A percentile compares a stretch with the other conserved stretches of the same genome.
Evolutionary conservation across 2,113 vertebrate genomes (phyloP).

Genomic region (Sinocyclocheilus maitianheensis): DNA sequence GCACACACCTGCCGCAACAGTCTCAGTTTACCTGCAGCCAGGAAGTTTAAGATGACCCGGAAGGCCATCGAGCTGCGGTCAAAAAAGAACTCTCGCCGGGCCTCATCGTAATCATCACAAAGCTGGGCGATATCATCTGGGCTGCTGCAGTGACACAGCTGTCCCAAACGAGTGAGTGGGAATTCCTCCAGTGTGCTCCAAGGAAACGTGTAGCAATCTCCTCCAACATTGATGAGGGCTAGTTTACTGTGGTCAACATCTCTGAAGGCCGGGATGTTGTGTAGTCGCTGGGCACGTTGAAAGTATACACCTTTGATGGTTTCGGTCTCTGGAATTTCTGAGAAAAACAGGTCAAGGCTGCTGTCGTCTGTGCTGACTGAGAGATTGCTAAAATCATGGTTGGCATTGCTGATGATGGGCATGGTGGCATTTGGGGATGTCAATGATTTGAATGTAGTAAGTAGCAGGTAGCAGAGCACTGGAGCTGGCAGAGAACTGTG

Average conservation of each 20-base stretch:
- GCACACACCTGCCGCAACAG: conserved; percentile 86
- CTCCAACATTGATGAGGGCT: conserved; percentile 90
- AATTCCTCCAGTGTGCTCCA: conserved; percentile 93
- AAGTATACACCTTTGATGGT: conserved; percentile 88
- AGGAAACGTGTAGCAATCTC: conserved; percentile 87
- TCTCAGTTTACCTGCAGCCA: conserved; percentile 89
- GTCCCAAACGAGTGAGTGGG: conserved; percentile 86
- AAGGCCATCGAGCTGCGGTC: conserved; percentile 91
- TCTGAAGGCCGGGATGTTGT: conserved; percentile 61
- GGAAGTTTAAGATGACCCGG: conserved; percentile 88
- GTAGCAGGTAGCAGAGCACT: background rate
- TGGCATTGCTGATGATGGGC: conserved; percentile 84
- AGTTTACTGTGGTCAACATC: conserved; percentile 76
- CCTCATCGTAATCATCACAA: conserved; percentile 93
- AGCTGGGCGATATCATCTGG: conserved; percentile 84
- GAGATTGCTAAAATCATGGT: conserved; percentile 82
- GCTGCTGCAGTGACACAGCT: conserved; percentile 82
- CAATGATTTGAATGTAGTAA: too few relatives aligned
- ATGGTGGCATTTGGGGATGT: conserved; percentile 68
- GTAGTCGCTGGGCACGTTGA: conserved; percentile 78
- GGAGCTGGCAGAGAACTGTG: background rate
- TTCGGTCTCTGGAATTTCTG: conserved; percentile 75
- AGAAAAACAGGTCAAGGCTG: conserved; percentile 79
- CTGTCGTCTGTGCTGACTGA: conserved; percentile 80
- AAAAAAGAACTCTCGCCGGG: conserved; percentile 89